Evolutionary conservation across 2,113 vertebrate genomes (phyloP), one percentile per base, ranked within the genome.

Genomic region (Balaenoptera acutorostrata): DNA sequence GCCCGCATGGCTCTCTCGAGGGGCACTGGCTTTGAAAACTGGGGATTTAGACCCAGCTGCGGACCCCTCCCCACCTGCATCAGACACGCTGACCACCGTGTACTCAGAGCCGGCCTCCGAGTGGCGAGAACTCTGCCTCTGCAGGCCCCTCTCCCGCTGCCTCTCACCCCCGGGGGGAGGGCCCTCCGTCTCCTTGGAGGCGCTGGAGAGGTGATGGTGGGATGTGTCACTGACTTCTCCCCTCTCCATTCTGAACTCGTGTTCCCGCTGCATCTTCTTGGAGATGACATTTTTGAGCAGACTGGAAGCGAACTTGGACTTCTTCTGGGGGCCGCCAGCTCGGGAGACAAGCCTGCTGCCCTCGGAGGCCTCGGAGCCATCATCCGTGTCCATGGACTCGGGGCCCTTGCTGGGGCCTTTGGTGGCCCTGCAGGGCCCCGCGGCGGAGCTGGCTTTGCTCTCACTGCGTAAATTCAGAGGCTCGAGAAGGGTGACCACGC

Each of bases 201-300:
- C 64, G 81, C 97, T 97, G 23, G 98, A 97, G 6, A 95, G 91
- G 8, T 96, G 72, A 0, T 72, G 98, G 41, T 98, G 98, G n/a
- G 98, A 98, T 0, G 98, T 99, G 97, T 99, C 99, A 0, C 97
- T 98, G 64, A 99, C 99, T 97, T 99, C 99, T 8, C 99, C 99
- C 39, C 99, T 96, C 97, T 99, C 99, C 99, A 99, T 99, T 97
- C 99, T 99, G 98, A 99, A 99, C 98, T 99, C 99, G 78, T 99
- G 99, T 95, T 99, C 99, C 69, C 99, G 99, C 98, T 99, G 99
- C 99, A 99, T 99, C 98, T 99, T 99, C 98, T 99, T 99, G 41
- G 99, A 99, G 98, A 99, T 99, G 1, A 99, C 99, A 88, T 99
- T 99, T 98, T 99, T 99, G 74, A 99, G 99, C 57, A 99, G 98